phyloP scores from a whole-genome alignment of 2,888 invertebrate genomes.

The Lymantria dispar region DNA sequence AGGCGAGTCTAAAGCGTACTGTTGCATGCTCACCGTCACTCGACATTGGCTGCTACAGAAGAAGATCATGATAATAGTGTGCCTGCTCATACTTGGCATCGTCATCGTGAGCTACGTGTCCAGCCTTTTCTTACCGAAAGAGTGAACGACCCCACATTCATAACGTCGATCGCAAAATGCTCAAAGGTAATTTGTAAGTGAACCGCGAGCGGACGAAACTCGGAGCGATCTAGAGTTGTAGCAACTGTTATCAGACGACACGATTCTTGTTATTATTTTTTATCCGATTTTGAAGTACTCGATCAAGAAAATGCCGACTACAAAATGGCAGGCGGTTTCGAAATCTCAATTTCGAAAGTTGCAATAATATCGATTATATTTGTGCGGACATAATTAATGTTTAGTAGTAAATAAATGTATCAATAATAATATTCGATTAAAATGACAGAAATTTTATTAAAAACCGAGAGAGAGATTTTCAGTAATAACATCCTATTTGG shows the following conservation, averaged over 20 bases:
- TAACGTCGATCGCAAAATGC: constrained; percentile 54
- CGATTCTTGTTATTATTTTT: no score
- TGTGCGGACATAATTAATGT: no score
- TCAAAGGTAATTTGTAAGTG: constrained; percentile 64
- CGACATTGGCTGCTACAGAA: constrained; percentile 84
- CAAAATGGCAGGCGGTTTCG: no score
- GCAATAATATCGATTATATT: no score
- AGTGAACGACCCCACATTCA: constrained; percentile 64
- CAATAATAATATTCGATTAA: no score
- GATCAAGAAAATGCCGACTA: no score
- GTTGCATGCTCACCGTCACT: constrained; percentile 65
- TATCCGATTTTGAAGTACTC: no score
- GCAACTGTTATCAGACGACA: background rate
- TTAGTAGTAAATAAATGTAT: no score
- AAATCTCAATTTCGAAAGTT: no score
- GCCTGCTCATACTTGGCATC: constrained; percentile 92
- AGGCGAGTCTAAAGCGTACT: constrained; percentile 68
- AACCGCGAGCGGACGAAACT: constrained; percentile 47
- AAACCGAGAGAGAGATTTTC: no score
- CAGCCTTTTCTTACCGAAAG: constrained; percentile 68
- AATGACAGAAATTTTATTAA: no score
- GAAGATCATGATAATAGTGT: constrained; percentile 96
- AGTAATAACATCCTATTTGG: no score
- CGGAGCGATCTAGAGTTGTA: constrained; percentile 4
- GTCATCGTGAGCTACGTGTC: constrained; percentile 88